Evolutionary conservation across 2,113 vertebrate species (phyloP).

Genomic region (Nothocercus nigrocapillus): DNA sequence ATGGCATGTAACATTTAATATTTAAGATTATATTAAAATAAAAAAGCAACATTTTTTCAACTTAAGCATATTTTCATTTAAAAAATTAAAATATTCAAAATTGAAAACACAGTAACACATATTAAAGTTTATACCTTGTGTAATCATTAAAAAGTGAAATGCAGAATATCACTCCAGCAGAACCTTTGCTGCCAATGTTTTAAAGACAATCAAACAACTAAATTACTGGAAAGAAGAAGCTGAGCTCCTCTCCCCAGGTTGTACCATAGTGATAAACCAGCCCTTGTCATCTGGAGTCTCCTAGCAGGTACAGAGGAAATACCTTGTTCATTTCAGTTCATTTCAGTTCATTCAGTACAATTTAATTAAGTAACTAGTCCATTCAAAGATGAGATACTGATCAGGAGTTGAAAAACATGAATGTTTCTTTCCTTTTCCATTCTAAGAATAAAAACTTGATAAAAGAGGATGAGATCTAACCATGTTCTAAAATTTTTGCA

Average conservation of each 20-base stretch:
- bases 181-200: background rate
- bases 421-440: background rate
- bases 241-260: background rate
- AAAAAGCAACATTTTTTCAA: background rate
- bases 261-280: background rate
- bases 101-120: background rate
- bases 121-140: background rate
- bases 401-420: background rate
- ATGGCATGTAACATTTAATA: background rate
- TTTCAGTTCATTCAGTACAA: conserved; percentile 15
- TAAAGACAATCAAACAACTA: background rate
- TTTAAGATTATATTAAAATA: background rate
- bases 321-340: conserved; percentile 17
- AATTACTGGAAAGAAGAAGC: background rate
- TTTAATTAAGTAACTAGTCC: background rate
- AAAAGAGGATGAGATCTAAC: background rate
- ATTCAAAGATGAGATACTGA: conserved; percentile 11
- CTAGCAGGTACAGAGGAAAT: conserved; percentile 29
- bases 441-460: conserved; percentile 5
- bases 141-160: background rate
- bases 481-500: conserved; percentile 17
- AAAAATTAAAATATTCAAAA: background rate
- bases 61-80: background rate
- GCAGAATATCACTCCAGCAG: background rate
- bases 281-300: background rate